phyloP scores from a whole-genome alignment of 2,888 invertebrate genomes.

The Petrolisthes manimaculis region DNA sequence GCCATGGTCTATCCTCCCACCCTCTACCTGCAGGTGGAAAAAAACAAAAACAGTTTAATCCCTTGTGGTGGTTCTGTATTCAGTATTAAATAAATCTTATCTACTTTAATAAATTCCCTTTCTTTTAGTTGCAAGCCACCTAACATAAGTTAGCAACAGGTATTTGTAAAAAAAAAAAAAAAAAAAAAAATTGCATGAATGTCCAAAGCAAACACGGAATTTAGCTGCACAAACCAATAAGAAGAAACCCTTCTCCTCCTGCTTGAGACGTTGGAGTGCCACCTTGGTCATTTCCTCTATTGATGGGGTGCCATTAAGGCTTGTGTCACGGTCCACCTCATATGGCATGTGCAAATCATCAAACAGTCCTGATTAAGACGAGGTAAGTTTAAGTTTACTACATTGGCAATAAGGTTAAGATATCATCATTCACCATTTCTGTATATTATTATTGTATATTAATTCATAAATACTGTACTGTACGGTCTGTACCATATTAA shows the following conservation, averaged over 20 bases:
- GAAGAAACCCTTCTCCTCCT: conserved; percentile 79
- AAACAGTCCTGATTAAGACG: conserved; percentile 78
- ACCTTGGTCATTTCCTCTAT: conserved; percentile 83
- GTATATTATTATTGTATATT: background rate
- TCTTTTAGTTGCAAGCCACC: background rate
- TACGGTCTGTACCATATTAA: too few species aligned
- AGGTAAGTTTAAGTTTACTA: background rate
- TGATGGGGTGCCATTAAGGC: conserved; percentile 81
- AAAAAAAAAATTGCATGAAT: background rate
- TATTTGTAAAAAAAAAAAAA: background rate
- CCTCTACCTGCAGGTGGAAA: conserved; percentile 68
- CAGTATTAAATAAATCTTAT: background rate
- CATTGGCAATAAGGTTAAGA: background rate
- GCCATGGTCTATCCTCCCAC: conserved; percentile 35
- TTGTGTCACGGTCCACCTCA: conserved; percentile 78
- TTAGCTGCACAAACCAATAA: conserved; percentile 76
- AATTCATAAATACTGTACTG: background rate
- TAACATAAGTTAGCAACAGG: background rate
- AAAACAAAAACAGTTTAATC: background rate
- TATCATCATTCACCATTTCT: background rate
- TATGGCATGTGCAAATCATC: conserved; percentile 83
- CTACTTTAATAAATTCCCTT: background rate
- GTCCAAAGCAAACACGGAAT: background rate
- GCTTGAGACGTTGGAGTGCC: conserved; percentile 79
- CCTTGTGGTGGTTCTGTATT: background rate